phyloP scores from a whole-genome alignment of 92 coral and sea anemone genomes.

The Zoanthus solanderi region DNA sequence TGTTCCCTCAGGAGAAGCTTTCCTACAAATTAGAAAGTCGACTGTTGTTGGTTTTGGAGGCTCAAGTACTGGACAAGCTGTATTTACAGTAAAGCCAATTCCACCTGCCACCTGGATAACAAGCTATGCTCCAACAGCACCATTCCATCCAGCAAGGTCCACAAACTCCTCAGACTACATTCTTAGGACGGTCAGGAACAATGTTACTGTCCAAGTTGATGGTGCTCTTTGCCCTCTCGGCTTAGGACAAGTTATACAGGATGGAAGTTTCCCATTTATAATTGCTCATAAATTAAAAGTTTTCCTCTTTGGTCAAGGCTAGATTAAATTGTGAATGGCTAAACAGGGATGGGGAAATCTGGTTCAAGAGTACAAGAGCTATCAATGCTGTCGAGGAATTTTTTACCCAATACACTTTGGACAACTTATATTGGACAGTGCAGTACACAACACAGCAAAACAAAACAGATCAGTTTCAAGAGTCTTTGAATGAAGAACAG shows the following conservation, averaged over 20 bases:
- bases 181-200: too few relatives aligned
- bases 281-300: slow-evolving; percentile 22
- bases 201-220: too few relatives aligned
- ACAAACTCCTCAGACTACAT: slow-evolving; percentile 1
- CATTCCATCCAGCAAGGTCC: slow-evolving; percentile 24
- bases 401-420: not conserved
- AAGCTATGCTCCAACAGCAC: slow-evolving; percentile 46
- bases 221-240: too few relatives aligned
- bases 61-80: slow-evolving; percentile 4
- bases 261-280: too few relatives aligned
- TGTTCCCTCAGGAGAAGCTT: slow-evolving; percentile 28
- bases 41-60: slow-evolving; percentile 38
- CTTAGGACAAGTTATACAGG: too few relatives aligned
- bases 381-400: slow-evolving; percentile 57
- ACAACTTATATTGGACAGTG: too few relatives aligned
- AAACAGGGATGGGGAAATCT: slow-evolving; percentile 40
- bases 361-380: slow-evolving; percentile 33
- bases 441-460: too few relatives aligned
- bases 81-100: slow-evolving; percentile 27
- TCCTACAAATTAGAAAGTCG: slow-evolving; percentile 23
- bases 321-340: slow-evolving; percentile 47
- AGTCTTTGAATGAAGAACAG: too few relatives aligned
- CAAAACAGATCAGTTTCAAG: too few relatives aligned
- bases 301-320: slow-evolving; percentile 18
- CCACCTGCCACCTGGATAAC: slow-evolving; percentile 37